Conservation (phyloP, 2,113 vertebrate genomes). For the Chaetura pelagica region DNA sequence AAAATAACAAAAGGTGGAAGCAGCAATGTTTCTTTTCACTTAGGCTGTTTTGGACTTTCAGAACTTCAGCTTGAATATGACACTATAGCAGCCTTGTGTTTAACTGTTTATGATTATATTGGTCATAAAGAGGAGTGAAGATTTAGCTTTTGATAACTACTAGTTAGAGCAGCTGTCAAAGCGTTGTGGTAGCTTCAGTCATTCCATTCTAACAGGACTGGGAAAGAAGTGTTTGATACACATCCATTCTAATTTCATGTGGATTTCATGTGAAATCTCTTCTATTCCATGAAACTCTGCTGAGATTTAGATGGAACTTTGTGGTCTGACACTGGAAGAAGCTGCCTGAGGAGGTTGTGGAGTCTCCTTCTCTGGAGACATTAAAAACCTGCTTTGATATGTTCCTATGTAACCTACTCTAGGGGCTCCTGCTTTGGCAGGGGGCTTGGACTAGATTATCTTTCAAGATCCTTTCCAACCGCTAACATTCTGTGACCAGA, state of each 20-base stretch:
- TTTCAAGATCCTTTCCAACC: too few species aligned
- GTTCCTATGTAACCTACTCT: too few species aligned
- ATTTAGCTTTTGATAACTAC: neutral
- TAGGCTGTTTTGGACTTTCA: neutral
- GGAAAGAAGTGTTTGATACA: neutral
- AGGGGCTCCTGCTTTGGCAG: too few species aligned
- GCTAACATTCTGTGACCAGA: neutral
- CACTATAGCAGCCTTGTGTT: accelerated
- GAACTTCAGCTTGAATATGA: neutral
- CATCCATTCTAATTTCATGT: neutral
- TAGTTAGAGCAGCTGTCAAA: neutral
- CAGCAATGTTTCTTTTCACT: neutral
- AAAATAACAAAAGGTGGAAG: neutral
- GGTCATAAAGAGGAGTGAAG: neutral
- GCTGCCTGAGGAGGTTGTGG: too few species aligned
- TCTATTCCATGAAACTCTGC: neutral
- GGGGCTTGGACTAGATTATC: too few species aligned
- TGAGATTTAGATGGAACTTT: neutral
- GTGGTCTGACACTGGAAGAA: neutral
- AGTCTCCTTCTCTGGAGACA: too few species aligned
- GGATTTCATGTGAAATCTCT: neutral
- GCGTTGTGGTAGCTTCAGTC: neutral
- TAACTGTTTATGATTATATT: neutral
- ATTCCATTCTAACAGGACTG: neutral
- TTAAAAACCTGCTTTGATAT: too few species aligned